Percentiles rank a stretch among this genome's conserved stretches.
phyloP scores from a whole-genome alignment of 2,113 vertebrate genomes.

The Elgaria multicarinata region DNA sequence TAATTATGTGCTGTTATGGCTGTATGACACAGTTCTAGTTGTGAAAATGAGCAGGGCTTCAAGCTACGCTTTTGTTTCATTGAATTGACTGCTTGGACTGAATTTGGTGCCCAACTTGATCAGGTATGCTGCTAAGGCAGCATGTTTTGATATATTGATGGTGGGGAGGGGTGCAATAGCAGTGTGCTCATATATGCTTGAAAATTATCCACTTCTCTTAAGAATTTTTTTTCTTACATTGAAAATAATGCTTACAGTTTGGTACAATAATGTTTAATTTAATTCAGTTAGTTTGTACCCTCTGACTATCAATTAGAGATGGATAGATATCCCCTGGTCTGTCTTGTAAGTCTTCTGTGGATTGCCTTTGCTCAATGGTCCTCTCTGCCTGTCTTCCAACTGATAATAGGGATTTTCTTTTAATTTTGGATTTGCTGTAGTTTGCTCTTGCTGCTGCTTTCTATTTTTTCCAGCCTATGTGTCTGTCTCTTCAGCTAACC shows the following conservation, averaged over 20 bases:
- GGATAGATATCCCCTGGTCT: neutral
- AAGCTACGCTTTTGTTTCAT: neutral
- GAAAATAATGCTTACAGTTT: neutral
- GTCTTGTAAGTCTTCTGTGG: neutral
- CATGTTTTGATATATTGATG: neutral
- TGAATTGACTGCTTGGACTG: neutral
- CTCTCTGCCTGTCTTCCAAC: neutral
- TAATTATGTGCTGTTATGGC: neutral
- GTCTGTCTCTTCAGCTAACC: neutral
- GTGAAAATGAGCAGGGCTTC: neutral
- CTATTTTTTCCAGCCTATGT: neutral
- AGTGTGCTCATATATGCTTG: neutral
- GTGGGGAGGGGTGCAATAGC: too few relatives aligned
- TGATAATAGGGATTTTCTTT: neutral
- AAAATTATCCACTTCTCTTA: neutral
- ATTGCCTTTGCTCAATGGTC: neutral
- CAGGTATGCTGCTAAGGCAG: neutral
- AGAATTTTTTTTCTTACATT: neutral
- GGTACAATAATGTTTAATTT: neutral
- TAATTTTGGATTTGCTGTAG: neutral
- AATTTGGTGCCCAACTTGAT: neutral
- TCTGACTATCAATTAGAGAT: neutral
- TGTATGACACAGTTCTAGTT: rapidly evolving
- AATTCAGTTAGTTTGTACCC: neutral
- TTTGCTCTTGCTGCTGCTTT: neutral